phyloP scores from a whole-genome alignment of 2,113 vertebrate species.

The Halcyon malimbica region DNA sequence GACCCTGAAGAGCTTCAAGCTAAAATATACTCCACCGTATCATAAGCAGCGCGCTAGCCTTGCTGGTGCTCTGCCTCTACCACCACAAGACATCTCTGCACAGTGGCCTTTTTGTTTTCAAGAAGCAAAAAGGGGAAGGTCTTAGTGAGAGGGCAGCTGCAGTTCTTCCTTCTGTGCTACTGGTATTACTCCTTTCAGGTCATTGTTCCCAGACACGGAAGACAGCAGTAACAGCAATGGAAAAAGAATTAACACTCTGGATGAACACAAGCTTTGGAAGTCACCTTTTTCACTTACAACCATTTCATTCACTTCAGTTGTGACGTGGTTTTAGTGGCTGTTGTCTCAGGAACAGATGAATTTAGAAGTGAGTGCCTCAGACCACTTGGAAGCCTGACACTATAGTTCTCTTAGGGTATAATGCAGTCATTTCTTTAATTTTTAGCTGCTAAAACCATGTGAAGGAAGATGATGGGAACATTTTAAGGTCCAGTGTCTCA shows the following conservation, averaged over 20 bases:
- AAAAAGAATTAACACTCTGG: not conserved
- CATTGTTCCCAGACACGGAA: not conserved
- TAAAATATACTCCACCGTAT: not conserved
- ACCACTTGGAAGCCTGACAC: not conserved
- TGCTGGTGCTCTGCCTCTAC: conserved; percentile 11
- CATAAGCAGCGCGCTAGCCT: not conserved
- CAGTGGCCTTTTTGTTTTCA: not conserved
- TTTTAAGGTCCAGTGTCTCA: not conserved
- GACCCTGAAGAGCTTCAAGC: conserved; percentile 16
- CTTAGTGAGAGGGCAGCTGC: not conserved
- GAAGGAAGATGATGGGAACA: not conserved
- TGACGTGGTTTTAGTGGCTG: not conserved
- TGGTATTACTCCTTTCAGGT: not conserved
- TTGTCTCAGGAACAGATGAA: conserved; percentile 46
- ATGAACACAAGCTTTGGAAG: not conserved
- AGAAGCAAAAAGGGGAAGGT: not conserved
- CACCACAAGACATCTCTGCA: conserved; percentile 18
- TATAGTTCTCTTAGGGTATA: not conserved
- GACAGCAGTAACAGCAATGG: not conserved
- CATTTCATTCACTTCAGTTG: not conserved
- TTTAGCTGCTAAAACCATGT: conserved; percentile 6
- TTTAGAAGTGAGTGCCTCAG: not conserved
- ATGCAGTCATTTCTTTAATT: not conserved
- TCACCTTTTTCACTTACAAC: not conserved
- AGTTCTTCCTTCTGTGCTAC: not conserved